Conservation (phyloP, 2,113 vertebrate genomes). For the Jaculus jaculus region DNA sequence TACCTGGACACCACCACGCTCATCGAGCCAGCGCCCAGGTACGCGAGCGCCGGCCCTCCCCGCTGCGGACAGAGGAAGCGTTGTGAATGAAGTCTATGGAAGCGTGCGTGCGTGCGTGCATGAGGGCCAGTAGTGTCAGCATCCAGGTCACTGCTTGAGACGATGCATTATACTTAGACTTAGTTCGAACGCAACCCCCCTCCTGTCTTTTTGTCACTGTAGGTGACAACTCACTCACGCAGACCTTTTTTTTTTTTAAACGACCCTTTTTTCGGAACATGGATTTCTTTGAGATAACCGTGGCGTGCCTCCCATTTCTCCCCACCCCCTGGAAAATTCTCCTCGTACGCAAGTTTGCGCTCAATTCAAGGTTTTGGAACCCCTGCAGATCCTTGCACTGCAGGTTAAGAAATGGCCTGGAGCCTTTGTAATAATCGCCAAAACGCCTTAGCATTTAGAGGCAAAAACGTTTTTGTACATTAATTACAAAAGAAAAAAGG, state of each 20-base stretch:
- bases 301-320: no score
- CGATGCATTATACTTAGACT: not conserved
- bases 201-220: not conserved
- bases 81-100: not conserved
- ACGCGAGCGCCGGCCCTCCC: constrained; percentile 52
- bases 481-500: not conserved
- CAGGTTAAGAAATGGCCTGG: constrained; percentile 19
- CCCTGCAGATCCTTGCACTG: not conserved
- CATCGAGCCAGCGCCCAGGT: constrained; percentile 97
- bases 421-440: not conserved
- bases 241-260: not conserved
- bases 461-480: not conserved
- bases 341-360: not conserved
- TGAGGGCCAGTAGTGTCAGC: not conserved
- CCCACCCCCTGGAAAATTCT: not conserved
- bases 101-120: not conserved
- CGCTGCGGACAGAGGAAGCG: not conserved
- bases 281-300: not conserved
- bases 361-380: not conserved
- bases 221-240: not conserved
- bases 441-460: not conserved
- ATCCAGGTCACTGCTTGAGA: constrained; percentile 14
- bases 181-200: not conserved
- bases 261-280: not conserved
- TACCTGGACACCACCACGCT: constrained; percentile 99